Percentiles rank a stretch among this genome's conserved stretches.
phyloP scores from a whole-genome alignment of 2,797 vertebrate genomes.

The Hybognathus amarus region DNA sequence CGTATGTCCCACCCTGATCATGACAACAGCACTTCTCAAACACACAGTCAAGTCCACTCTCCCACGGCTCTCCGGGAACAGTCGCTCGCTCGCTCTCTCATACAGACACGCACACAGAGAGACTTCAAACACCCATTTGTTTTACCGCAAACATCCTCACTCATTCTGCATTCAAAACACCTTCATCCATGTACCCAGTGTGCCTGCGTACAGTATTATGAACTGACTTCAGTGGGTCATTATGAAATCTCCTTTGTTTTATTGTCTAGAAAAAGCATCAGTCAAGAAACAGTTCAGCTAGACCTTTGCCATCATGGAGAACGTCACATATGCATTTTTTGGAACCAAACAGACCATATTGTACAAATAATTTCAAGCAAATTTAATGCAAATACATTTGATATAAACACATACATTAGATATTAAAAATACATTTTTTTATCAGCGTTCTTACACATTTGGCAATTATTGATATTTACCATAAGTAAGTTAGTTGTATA shows the following conservation, averaged over 20 bases:
- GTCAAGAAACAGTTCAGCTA: constrained; percentile 45
- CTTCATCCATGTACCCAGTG: constrained; percentile 13
- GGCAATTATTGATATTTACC: constrained; percentile 78
- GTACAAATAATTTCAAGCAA: constrained; percentile 74
- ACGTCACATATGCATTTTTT: constrained; percentile 39
- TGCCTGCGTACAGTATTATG: constrained; percentile 53
- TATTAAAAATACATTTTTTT: constrained; percentile 73
- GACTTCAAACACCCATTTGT: constrained; percentile 57
- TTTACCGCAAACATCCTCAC: constrained; percentile 39
- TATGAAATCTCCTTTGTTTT: constrained; percentile 6
- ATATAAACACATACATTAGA: constrained; percentile 71
- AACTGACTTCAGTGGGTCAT: constrained; percentile 18
- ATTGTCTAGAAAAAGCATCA: constrained; percentile 37
- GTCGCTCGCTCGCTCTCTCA: not conserved
- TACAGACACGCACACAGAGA: constrained; percentile 45
- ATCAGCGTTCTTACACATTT: constrained; percentile 77
- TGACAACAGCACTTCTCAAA: constrained; percentile 64
- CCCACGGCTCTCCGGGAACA: constrained; percentile 47
- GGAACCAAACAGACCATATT: constrained; percentile 65
- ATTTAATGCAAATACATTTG: constrained; percentile 77
- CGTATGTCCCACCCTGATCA: constrained; percentile 71
- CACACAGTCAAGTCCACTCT: constrained; percentile 43
- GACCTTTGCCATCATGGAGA: constrained; percentile 44
- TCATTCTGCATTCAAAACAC: constrained; percentile 36
- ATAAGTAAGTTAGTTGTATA: constrained; percentile 86